Evolutionary conservation across 2,113 vertebrate genomes (phyloP).

Genomic region (Seriola dumerili): DNA sequence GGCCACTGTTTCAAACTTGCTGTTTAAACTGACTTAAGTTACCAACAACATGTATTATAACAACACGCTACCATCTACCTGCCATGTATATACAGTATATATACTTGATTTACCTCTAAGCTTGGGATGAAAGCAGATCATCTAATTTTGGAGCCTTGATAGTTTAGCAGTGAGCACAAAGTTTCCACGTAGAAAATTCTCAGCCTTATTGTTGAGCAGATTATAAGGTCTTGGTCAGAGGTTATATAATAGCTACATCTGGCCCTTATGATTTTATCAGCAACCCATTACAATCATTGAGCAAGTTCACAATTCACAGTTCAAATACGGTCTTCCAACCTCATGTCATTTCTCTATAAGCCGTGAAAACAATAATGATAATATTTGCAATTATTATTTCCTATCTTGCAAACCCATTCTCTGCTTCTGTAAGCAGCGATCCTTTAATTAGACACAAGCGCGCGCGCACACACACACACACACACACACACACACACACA

Average conservation of each 20-base stretch:
- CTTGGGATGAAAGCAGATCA: background rate
- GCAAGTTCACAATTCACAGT: slow-evolving; percentile 72
- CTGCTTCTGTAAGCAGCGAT: slow-evolving; percentile 80
- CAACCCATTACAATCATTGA: slow-evolving; percentile 62
- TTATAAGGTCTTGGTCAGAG: slow-evolving; percentile 41
- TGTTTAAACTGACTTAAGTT: background rate
- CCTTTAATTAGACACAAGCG: slow-evolving; percentile 84
- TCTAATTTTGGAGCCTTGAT: background rate
- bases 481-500: slow-evolving; percentile 75
- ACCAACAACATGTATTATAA: background rate
- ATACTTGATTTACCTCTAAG: background rate
- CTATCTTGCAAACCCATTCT: slow-evolving; percentile 80
- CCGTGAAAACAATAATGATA: slow-evolving; percentile 76
- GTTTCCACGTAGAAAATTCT: slow-evolving; percentile 4
- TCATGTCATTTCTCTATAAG: slow-evolving; percentile 69
- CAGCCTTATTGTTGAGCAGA: slow-evolving; percentile 6
- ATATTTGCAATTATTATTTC: slow-evolving; percentile 84
- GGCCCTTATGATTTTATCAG: slow-evolving; percentile 68
- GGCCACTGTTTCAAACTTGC: background rate
- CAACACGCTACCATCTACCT: background rate
- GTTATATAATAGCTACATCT: slow-evolving; percentile 49
- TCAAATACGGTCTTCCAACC: slow-evolving; percentile 67
- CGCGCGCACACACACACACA: slow-evolving; percentile 72
- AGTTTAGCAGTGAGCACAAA: background rate
- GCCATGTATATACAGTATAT: no score